phyloP scores from a whole-genome alignment of 1,140 invertebrate genomes.

The Protaetia brevitarsis region DNA sequence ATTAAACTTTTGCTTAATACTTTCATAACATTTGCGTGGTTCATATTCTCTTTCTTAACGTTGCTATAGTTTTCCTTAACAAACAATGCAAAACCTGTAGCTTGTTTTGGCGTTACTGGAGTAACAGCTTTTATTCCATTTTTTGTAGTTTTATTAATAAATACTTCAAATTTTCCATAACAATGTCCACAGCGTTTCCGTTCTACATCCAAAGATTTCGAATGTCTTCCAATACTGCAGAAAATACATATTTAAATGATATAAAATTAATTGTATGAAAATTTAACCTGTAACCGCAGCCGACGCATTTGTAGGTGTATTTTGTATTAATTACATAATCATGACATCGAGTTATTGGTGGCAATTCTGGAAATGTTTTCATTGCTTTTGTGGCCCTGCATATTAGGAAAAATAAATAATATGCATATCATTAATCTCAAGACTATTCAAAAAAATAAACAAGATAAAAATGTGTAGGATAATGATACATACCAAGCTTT shows the following conservation, averaged over 20 bases:
- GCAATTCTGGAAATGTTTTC: conserved; percentile 72
- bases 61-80: conserved; percentile 82
- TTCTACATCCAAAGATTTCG: conserved; percentile 78
- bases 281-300: conserved; percentile 69
- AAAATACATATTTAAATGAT: too few relatives aligned
- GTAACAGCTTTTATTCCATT: conserved; percentile 60
- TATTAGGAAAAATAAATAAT: too few relatives aligned
- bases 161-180: conserved; percentile 72
- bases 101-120: conserved; percentile 54
- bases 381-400: conserved; percentile 69
- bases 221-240: conserved; percentile 81
- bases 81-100: conserved; percentile 77
- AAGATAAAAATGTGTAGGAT: too few relatives aligned
- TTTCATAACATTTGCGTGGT: conserved; percentile 83
- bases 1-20: conserved; percentile 74
- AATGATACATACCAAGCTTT: conserved; percentile 72
- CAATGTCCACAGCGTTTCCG: conserved; percentile 79
- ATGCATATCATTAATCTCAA: background rate
- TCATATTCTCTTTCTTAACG: conserved; percentile 61
- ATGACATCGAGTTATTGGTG: conserved; percentile 77
- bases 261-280: too few relatives aligned
- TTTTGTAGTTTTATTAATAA: conserved; percentile 68
- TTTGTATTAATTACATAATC: conserved; percentile 80
- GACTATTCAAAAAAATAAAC: too few relatives aligned
- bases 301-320: conserved; percentile 79